Conservation (phyloP, 2,888 invertebrate species). For the Carpatolechia fugitivella region DNA sequence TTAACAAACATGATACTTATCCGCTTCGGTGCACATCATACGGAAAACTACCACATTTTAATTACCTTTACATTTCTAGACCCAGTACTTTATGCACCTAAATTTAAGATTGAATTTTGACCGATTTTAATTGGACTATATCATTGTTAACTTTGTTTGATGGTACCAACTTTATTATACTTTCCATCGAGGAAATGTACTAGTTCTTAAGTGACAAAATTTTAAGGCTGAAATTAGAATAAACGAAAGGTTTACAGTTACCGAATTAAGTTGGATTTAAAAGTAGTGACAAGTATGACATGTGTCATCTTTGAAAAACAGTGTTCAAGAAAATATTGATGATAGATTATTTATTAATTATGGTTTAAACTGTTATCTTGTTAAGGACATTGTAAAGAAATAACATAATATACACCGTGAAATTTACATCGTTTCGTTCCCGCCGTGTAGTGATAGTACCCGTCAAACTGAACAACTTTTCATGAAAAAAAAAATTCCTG, state of each 20-base stretch:
- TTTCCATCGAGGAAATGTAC: neutral
- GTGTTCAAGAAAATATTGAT: constrained; percentile 47
- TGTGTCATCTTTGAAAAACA: constrained; percentile 42
- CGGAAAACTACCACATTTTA: neutral
- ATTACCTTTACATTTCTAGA: neutral
- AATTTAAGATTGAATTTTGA: neutral
- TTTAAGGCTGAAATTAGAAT: neutral
- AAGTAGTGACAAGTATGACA: constrained; percentile 55
- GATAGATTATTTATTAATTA: constrained; percentile 45
- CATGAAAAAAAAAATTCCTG: no score
- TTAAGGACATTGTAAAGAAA: constrained; percentile 15
- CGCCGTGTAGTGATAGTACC: no score
- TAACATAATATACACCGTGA: no score
- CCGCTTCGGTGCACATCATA: constrained; percentile 34
- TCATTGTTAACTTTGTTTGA: no score
- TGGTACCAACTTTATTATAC: no score
- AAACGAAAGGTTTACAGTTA: neutral
- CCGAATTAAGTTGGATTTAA: neutral
- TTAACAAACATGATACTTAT: constrained; percentile 29
- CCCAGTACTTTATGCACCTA: neutral
- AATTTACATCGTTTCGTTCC: no score
- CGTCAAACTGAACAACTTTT: no score
- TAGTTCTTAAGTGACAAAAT: neutral
- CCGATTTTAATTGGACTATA: no score
- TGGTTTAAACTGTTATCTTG: constrained; percentile 14